Conservation (phyloP, 2,797 vertebrate genomes). For the Enteromius trimaculatus region DNA sequence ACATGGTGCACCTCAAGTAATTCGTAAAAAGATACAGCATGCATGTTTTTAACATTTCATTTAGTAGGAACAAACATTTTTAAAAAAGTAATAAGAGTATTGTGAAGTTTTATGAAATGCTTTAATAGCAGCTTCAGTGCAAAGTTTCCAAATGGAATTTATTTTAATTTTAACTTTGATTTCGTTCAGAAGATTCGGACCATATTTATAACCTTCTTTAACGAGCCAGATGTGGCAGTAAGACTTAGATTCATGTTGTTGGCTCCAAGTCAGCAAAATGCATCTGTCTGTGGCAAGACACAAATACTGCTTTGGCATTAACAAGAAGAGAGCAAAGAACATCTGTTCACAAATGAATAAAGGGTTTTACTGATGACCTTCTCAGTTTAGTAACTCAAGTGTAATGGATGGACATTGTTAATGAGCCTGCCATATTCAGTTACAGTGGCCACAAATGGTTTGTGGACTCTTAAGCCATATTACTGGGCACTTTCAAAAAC, state of each 20-base stretch:
- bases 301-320: slow-evolving; percentile 14
- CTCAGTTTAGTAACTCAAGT: background rate
- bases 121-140: background rate
- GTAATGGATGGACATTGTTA: background rate
- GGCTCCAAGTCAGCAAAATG: background rate
- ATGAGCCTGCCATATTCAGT: background rate
- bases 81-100: too few relatives aligned
- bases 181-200: background rate
- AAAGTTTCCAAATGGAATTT: background rate
- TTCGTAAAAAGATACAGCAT: background rate
- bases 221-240: slow-evolving; percentile 19
- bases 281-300: background rate
- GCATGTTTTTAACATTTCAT: background rate
- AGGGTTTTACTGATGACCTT: background rate
- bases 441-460: background rate
- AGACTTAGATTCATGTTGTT: slow-evolving; percentile 4
- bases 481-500: background rate
- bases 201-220: background rate
- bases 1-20: background rate
- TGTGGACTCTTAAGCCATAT: background rate
- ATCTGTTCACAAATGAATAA: background rate
- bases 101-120: background rate
- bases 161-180: background rate
- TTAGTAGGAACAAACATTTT: too few relatives aligned
- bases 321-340: slow-evolving; percentile 8